phyloP scores from a whole-genome alignment of 1,140 invertebrate species.

The Mesaphorura yosii region DNA sequence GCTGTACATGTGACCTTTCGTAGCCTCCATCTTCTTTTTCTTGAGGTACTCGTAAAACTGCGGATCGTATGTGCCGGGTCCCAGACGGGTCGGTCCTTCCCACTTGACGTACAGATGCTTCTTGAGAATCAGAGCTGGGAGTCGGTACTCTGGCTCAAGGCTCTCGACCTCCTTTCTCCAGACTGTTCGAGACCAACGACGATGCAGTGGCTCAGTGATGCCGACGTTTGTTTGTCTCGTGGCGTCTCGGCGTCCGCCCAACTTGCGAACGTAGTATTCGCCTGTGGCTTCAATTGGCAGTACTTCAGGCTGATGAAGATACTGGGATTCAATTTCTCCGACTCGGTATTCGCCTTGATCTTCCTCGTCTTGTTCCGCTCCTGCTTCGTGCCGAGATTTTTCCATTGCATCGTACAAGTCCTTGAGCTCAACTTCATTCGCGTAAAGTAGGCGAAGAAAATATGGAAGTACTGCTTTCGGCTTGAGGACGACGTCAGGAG shows the following conservation, averaged over 20 bases:
- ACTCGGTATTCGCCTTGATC: neutral
- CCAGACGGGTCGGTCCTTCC: slow-evolving; percentile 10
- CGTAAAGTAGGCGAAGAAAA: neutral
- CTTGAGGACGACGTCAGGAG: no score
- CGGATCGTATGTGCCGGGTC: slow-evolving; percentile 11
- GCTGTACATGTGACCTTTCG: neutral
- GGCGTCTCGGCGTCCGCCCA: neutral
- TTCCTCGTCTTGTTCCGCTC: neutral
- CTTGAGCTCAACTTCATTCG: neutral
- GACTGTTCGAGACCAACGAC: slow-evolving; percentile 1
- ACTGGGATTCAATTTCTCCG: neutral
- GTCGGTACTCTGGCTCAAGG: slow-evolving; percentile 11
- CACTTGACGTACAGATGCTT: slow-evolving; percentile 4
- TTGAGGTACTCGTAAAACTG: slow-evolving; percentile 3
- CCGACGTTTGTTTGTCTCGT: neutral
- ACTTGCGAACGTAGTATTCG: neutral
- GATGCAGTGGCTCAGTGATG: neutral
- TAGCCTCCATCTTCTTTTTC: neutral
- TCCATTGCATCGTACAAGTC: neutral
- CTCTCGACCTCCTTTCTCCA: slow-evolving; percentile 10
- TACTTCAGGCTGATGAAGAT: neutral
- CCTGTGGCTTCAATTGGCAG: neutral
- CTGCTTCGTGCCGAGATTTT: neutral
- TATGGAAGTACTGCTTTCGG: neutral
- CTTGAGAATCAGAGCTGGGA: slow-evolving; percentile 17